Percentiles rank a stretch among this genome's conserved stretches.
phyloP scores from a whole-genome alignment of 1,140 invertebrate genomes.

The Laupala kohalensis region DNA sequence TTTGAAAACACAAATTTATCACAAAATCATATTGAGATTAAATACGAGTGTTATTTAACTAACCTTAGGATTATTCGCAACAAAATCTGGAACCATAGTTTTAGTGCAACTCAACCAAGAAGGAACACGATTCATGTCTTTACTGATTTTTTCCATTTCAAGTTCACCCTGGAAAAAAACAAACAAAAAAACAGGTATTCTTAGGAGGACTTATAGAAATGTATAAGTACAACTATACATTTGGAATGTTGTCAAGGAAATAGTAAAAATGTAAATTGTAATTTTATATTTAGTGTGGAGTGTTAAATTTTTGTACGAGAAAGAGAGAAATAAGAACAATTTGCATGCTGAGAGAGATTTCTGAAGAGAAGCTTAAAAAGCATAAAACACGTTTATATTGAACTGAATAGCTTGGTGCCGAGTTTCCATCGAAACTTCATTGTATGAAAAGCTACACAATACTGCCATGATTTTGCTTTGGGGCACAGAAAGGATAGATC shows the following conservation, averaged over 20 bases:
- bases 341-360: no score
- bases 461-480: no score
- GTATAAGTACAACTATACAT: not conserved
- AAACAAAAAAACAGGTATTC: not conserved
- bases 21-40: not conserved
- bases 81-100: slow-evolving; percentile 76
- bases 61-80: slow-evolving; percentile 65
- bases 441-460: no score
- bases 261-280: not conserved
- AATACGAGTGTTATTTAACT: not conserved
- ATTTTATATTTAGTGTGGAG: not conserved
- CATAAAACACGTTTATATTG: no score
- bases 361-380: no score
- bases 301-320: not conserved
- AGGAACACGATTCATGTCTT: slow-evolving; percentile 55
- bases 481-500: no score
- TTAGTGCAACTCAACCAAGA: slow-evolving; percentile 72
- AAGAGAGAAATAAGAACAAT: not conserved
- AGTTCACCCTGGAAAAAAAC: slow-evolving; percentile 36
- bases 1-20: not conserved
- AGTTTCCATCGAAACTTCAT: no score
- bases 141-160: slow-evolving; percentile 70
- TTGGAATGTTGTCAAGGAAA: not conserved
- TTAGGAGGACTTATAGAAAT: not conserved
- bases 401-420: no score